phyloP scores from a whole-genome alignment of 2,797 vertebrate species.

The Ammospiza maritima region DNA sequence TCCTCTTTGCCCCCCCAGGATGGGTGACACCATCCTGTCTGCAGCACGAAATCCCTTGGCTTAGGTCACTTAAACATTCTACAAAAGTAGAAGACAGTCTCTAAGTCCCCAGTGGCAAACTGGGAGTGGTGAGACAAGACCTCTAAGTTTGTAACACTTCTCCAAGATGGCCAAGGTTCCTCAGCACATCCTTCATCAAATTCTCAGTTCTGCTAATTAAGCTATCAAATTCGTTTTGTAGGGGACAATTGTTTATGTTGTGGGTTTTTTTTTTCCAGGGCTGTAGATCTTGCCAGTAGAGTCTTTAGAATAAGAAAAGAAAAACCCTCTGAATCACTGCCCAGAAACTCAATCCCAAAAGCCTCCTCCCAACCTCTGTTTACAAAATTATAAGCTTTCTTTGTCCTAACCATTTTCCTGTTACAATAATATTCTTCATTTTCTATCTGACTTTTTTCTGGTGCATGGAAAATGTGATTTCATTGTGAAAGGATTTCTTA shows the following conservation, averaged over 20 bases:
- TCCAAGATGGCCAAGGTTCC: neutral
- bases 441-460: slow-evolving; percentile 56
- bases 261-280: slow-evolving; percentile 27
- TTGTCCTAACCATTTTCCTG: slow-evolving; percentile 74
- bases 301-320: slow-evolving; percentile 66
- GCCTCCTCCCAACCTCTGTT: slow-evolving; percentile 77
- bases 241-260: slow-evolving; percentile 51
- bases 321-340: slow-evolving; percentile 62
- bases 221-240: neutral
- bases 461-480: slow-evolving; percentile 78
- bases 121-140: neutral
- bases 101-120: neutral
- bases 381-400: slow-evolving; percentile 81
- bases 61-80: neutral
- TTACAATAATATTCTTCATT: slow-evolving; percentile 75
- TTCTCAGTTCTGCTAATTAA: slow-evolving; percentile 31
- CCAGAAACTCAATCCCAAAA: slow-evolving; percentile 64
- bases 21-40: neutral
- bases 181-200: neutral
- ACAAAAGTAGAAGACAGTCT: neutral
- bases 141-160: neutral
- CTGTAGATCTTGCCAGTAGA: slow-evolving; percentile 43
- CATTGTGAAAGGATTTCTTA: slow-evolving; percentile 73
- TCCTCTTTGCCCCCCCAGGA: neutral
- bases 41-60: neutral